Evolutionary conservation across 1,140 invertebrate genomes (phyloP).

Genomic region (Heterodera carotae): DNA sequence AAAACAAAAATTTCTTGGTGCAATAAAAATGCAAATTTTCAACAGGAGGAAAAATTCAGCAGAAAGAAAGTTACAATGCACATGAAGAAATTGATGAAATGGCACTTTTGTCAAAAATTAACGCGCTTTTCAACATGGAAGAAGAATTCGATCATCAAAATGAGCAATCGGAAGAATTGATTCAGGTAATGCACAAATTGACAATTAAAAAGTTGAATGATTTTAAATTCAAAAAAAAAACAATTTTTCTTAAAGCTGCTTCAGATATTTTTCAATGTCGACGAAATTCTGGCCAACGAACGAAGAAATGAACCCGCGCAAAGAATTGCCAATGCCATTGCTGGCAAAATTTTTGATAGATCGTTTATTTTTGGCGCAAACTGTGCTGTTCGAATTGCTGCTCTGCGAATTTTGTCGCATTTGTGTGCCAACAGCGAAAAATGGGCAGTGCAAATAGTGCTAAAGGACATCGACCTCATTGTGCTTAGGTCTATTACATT

Average conservation of each 20-base stretch:
- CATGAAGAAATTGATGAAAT: not conserved
- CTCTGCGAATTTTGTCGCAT: not conserved
- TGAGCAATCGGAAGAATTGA: not conserved
- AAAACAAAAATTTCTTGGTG: not conserved
- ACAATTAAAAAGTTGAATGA: not conserved
- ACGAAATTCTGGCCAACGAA: not conserved
- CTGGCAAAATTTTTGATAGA: not conserved
- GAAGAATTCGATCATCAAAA: not conserved
- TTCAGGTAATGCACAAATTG: not conserved
- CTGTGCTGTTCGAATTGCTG: not conserved
- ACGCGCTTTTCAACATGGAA: not conserved
- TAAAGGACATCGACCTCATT: not conserved
- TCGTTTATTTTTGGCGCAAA: not conserved
- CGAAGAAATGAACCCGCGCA: not conserved
- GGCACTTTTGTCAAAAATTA: not conserved
- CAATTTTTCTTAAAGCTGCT: not conserved
- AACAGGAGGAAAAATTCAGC: not conserved
- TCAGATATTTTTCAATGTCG: not conserved
- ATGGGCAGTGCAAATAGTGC: not conserved
- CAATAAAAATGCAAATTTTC: not conserved
- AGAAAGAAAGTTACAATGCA: not conserved
- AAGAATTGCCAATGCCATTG: not conserved
- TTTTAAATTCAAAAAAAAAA: not conserved
- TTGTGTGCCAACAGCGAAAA: not conserved
- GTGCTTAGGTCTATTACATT: not conserved